These are phyloP conservation scores for Tetranychus truncatus DNA, from an alignment of 2,888 invertebrate species.

Conservation along the genomic window DNA sequence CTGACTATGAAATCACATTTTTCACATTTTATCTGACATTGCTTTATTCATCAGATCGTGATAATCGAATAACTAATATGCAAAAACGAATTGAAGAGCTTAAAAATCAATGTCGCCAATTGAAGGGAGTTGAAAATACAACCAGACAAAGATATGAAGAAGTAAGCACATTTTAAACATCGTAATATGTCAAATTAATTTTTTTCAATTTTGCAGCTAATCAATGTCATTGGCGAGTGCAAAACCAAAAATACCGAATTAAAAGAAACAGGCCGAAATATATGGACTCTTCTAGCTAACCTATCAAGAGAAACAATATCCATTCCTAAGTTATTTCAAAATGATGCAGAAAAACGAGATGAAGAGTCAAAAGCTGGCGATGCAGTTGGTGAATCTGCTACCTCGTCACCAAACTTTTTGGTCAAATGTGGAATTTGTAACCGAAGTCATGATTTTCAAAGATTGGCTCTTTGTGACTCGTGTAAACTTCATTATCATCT, in stretches of 20 bases:
- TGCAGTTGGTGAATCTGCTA: not conserved
- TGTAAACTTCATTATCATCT: constrained; percentile 81
- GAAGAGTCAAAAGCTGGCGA: not conserved
- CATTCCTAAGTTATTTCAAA: constrained; percentile 2
- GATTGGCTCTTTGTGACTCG: constrained; percentile 82
- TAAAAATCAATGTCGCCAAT: constrained; percentile 49
- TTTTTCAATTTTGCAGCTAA: not conserved
- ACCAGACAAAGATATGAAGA: constrained; percentile 58
- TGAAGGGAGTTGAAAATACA: constrained; percentile 57
- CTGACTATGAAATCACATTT: not conserved
- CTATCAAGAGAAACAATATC: not conserved
- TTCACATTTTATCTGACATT: not conserved
- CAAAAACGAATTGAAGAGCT: constrained; percentile 56
- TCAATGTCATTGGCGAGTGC: not conserved
- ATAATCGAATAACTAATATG: constrained; percentile 57
- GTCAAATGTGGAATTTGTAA: constrained; percentile 59
- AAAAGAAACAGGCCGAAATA: not conserved
- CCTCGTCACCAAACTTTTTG: not conserved
- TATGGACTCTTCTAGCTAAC: not conserved
- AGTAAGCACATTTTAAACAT: constrained; percentile 33
- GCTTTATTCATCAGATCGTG: constrained; percentile 44
- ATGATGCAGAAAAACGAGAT: not conserved
- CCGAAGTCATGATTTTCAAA: constrained; percentile 69
- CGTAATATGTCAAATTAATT: not conserved
- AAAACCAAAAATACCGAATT: constrained; percentile 2